phyloP scores from a whole-genome alignment of 1,140 invertebrate genomes.

The Cylas formicarius region DNA sequence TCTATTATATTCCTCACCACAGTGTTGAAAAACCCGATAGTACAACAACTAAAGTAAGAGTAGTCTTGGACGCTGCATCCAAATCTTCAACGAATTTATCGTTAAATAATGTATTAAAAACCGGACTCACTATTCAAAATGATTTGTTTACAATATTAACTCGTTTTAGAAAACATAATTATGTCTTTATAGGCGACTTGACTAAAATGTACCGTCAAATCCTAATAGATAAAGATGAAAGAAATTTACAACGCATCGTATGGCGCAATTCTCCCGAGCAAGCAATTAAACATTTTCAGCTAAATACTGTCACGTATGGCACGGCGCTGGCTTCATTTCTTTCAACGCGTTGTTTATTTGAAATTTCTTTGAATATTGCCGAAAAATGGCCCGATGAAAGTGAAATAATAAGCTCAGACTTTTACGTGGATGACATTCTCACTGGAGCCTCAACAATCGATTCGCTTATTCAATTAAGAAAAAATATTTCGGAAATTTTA shows the following conservation, averaged over 20 bases:
- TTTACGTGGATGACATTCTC: conserved; percentile 37
- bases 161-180: conserved; percentile 32
- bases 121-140: conserved; percentile 34
- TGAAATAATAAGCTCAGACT: conserved; percentile 20
- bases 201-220: conserved; percentile 43
- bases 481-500: conserved; percentile 25
- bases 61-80: conserved; percentile 14
- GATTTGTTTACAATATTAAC: conserved; percentile 30
- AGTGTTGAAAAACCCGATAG: conserved; percentile 33
- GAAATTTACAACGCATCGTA: conserved; percentile 37
- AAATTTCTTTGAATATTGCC: conserved; percentile 19
- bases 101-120: conserved; percentile 26
- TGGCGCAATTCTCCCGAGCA: conserved; percentile 33
- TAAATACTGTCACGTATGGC: conserved; percentile 41
- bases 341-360: conserved; percentile 25
- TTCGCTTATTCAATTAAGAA: conserved; percentile 6
- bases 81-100: conserved; percentile 27
- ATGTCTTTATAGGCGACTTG: conserved; percentile 37
- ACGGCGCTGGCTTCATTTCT: conserved; percentile 30
- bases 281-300: conserved; percentile 28
- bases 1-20: conserved; percentile 38
- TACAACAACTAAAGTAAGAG: conserved; percentile 34
- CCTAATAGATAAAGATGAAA: conserved; percentile 27
- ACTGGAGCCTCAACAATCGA: conserved; percentile 22
- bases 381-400: conserved; percentile 22